phyloP scores from a whole-genome alignment of 2,888 invertebrate species.

The Xanthia togata region DNA sequence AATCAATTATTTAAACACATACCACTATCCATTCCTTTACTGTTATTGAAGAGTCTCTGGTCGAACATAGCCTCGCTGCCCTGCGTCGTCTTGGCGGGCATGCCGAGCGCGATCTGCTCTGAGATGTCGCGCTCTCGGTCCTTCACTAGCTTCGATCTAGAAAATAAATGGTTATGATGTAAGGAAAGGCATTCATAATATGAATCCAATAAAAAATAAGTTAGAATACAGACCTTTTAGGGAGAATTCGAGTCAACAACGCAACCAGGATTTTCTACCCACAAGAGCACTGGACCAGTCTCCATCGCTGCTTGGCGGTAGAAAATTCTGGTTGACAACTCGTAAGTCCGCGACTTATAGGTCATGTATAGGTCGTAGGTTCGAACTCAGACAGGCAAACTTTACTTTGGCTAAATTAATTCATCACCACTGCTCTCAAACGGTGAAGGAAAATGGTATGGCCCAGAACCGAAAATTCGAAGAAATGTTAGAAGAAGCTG shows the following conservation, averaged over 20 bases:
- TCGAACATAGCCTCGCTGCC: constrained; percentile 97
- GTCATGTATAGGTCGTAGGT: no score
- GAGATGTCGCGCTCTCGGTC: constrained; percentile 99
- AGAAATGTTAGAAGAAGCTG: background rate
- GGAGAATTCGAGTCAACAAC: background rate
- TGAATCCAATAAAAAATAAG: background rate
- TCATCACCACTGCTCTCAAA: background rate
- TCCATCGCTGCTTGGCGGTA: no score
- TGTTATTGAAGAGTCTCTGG: constrained; percentile 98
- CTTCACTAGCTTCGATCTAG: constrained; percentile 94
- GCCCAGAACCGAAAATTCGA: background rate
- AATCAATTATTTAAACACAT: constrained; percentile 51
- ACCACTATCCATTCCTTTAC: constrained; percentile 96
- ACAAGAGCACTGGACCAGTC: no score
- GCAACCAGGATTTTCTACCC: background rate
- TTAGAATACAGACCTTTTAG: background rate
- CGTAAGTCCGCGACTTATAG: no score
- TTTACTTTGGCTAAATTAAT: background rate
- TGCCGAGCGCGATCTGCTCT: constrained; percentile 99
- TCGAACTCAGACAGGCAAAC: no score
- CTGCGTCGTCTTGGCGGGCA: constrained; percentile 94
- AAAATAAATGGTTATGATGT: constrained; percentile 19
- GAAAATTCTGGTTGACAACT: no score
- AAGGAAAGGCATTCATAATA: background rate
- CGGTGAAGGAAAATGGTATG: background rate